These are phyloP conservation scores for Melanchra persicariae DNA, from an alignment of 2,888 invertebrate species.

Conservation along the genomic window DNA sequence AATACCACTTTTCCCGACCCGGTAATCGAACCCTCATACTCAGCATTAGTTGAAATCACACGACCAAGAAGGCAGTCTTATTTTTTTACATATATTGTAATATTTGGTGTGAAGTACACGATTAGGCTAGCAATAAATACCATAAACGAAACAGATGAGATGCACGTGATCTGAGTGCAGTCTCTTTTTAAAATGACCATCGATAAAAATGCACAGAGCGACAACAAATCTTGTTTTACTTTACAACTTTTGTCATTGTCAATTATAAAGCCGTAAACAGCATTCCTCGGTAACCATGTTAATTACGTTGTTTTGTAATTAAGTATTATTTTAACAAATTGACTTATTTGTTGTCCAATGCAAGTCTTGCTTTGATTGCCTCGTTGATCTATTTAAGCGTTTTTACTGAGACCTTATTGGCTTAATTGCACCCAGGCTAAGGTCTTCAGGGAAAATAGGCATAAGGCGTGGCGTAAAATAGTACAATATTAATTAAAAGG, in stretches of 20 bases:
- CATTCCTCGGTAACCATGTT: conserved; percentile 44
- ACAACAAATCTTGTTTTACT: conserved; percentile 6
- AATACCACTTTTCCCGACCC: too few species aligned
- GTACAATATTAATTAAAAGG: too few species aligned
- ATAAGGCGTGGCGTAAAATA: too few species aligned
- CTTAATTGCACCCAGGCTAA: too few species aligned
- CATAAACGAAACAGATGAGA: not conserved
- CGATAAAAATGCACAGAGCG: conserved; percentile 8
- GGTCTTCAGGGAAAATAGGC: too few species aligned
- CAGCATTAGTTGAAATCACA: too few species aligned
- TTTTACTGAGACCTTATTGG: not conserved
- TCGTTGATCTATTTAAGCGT: not conserved
- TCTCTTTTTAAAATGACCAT: conserved; percentile 5
- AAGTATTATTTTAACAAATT: conserved; percentile 31
- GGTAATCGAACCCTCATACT: too few species aligned
- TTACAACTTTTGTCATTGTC: conserved; percentile 28
- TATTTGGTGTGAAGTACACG: too few species aligned
- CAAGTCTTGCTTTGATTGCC: not conserved
- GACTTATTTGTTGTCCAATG: conserved; percentile 21
- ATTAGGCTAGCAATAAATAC: too few species aligned
- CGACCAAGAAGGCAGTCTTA: too few species aligned
- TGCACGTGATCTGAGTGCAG: not conserved
- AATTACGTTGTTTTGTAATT: conserved; percentile 51
- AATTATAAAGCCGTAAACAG: conserved; percentile 46
- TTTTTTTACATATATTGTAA: too few species aligned